Base-by-base conservation (phyloP, 2,113 vertebrate species). In the Arothron firmamentum region DNA sequence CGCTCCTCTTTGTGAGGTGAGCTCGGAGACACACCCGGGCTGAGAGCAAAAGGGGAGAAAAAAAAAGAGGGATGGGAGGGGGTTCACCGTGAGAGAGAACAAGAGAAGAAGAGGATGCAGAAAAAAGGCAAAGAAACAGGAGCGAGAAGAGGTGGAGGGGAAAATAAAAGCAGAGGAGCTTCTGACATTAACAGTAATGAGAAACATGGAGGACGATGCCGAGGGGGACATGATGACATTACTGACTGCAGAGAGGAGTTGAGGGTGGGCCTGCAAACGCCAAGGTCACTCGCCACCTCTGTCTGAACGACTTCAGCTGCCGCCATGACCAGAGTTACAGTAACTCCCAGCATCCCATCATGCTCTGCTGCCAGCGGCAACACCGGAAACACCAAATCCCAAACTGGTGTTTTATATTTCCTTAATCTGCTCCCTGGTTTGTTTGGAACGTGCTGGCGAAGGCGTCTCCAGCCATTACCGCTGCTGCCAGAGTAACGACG, bases 161-260 rank as follows among this genome's bases (percentile, higher is more conserved):
- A 63, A 58, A 76, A 79, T 71, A 87, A 87, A 84, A 82, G 79
- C 76, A 83, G 83, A 83, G 83, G 82, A 83, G 84, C 72, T 79
- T 84, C 76, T 88, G 82, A 87, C 85, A 88, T 87, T 83, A 87
- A 56, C 80, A 46, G 74, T 90, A 90, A 89, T 86, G 87, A 90
- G 88, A 81, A 86, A 85, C 82, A 85, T 75, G 78, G 72, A 81
- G 76, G 74, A 79, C 67, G 62, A 64, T 70, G 85, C 82, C 69
- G 56, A 79, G 80, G 81, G 88, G 84, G 73, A 82, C 84, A 87
- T 81, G 79, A 77, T 86, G 79, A 89, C 88, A 89, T 88, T 85
- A 86, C 83, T 79, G 80, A 82, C 80, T 81, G 74, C 75, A 82
- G 77, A 65, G 68, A 68, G 60, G 78, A 51, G 23, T 75, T 67